Percentiles rank a stretch among this genome's conserved stretches.
Evolutionary conservation across 2,113 vertebrate genomes (phyloP).

Genomic region (Synchiropus splendidus): DNA sequence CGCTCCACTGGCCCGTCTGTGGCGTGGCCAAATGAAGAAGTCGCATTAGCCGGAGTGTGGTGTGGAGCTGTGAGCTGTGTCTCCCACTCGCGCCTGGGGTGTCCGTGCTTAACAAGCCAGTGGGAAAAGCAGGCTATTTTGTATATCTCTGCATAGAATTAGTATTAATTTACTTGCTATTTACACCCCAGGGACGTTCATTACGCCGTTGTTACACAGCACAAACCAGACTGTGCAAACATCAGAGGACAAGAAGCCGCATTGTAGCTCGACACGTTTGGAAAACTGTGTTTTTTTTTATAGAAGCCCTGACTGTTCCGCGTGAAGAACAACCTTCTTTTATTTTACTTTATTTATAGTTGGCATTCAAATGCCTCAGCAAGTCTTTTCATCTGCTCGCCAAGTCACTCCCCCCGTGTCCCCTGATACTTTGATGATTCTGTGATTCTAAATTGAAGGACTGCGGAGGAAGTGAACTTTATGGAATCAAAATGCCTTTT

Average conservation of each 20-base stretch:
- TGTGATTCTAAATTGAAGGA: too few relatives aligned
- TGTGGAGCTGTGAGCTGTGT: slow-evolving; percentile 5
- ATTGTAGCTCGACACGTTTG: slow-evolving; percentile 14
- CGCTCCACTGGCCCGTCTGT: slow-evolving; percentile 36
- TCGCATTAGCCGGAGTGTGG: slow-evolving; percentile 4
- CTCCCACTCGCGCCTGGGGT: slow-evolving; percentile 1
- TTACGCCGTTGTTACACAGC: slow-evolving; percentile 49
- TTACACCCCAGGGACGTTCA: slow-evolving; percentile 50
- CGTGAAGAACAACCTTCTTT: too few relatives aligned
- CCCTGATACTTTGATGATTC: too few relatives aligned
- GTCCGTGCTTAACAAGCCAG: slow-evolving; percentile 37
- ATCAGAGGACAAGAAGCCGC: slow-evolving; percentile 40
- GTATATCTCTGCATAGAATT: slow-evolving; percentile 57
- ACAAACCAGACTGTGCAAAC: slow-evolving; percentile 46
- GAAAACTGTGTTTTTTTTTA: too few relatives aligned
- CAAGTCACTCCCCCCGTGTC: too few relatives aligned
- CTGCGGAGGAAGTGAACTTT: too few relatives aligned
- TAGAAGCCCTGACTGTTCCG: too few relatives aligned
- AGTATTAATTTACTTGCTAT: slow-evolving; percentile 57
- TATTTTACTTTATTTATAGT: too few relatives aligned
- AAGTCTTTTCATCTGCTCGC: too few relatives aligned
- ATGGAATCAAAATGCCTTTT: too few relatives aligned
- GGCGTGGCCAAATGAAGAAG: slow-evolving; percentile 32
- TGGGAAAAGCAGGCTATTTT: slow-evolving; percentile 43
- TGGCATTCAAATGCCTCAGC: too few relatives aligned